Conservation (phyloP, 2,888 invertebrate genomes). For the Tortricodes alternella region DNA sequence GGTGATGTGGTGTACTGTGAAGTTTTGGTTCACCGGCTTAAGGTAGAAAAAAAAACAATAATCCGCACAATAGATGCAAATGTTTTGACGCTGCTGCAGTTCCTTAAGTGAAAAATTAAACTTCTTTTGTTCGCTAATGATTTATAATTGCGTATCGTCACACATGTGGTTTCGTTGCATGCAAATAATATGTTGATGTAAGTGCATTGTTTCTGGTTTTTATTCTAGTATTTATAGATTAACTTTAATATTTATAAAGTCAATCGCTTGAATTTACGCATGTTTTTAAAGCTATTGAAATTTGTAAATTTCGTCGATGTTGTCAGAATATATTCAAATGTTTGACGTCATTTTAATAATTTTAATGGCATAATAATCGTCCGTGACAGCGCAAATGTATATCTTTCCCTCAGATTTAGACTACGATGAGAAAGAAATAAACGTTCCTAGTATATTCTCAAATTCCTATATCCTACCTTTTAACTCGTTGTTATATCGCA, state of each 20-base stretch:
- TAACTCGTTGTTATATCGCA: too few species aligned
- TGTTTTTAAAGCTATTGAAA: too few species aligned
- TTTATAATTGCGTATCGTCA: constrained; percentile 28
- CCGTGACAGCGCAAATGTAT: too few species aligned
- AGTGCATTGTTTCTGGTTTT: not conserved
- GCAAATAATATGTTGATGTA: constrained; percentile 1
- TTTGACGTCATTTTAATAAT: too few species aligned
- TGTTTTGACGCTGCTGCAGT: constrained; percentile 28
- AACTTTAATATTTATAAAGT: not conserved
- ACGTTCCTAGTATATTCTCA: too few species aligned
- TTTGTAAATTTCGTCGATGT: too few species aligned
- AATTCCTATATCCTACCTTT: too few species aligned
- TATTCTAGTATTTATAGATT: not conserved
- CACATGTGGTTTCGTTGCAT: constrained; percentile 19
- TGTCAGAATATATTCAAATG: too few species aligned
- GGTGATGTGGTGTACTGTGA: not conserved
- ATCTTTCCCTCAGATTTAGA: too few species aligned
- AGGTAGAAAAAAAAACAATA: constrained; percentile 27
- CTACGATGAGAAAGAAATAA: too few species aligned
- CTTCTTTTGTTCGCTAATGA: constrained; percentile 30
- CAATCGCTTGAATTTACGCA: too few species aligned
- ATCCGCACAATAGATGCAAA: constrained; percentile 40
- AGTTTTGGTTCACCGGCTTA: constrained; percentile 31
- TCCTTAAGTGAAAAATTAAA: constrained; percentile 25
- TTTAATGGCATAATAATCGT: too few species aligned